Percentiles rank a stretch among this genome's conserved stretches.
These are phyloP conservation scores for Larimichthys crocea DNA, from an alignment of 2,113 vertebrate species.

Conservation along the genomic window DNA sequence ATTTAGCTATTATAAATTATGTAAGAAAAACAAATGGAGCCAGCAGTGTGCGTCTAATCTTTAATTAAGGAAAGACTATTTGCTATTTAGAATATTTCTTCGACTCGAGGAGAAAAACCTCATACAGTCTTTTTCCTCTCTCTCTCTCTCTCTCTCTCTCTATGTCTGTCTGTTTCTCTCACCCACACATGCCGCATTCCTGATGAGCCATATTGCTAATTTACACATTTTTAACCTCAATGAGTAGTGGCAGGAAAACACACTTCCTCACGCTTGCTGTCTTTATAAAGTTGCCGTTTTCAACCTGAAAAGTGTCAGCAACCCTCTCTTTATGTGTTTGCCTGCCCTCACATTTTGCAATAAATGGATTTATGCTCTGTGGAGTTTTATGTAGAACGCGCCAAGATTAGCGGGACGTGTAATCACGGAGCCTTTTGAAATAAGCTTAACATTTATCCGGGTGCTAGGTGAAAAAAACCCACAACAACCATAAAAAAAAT, in stretches of 20 bases:
- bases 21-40: background rate
- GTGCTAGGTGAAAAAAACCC: constrained; percentile 13
- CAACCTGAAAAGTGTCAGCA: constrained; percentile 31
- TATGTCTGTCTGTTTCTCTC: background rate
- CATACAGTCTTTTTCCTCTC: background rate
- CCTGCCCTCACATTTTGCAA: constrained; percentile 38
- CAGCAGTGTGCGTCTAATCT: background rate
- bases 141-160: too few relatives aligned
- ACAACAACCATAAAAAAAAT: background rate
- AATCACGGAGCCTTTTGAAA: constrained; percentile 73
- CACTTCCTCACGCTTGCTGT: background rate
- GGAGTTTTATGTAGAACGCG: constrained; percentile 58
- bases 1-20: background rate
- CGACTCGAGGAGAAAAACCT: background rate
- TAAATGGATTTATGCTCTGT: constrained; percentile 63
- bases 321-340: constrained; percentile 17
- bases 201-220: constrained; percentile 32
- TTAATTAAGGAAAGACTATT: background rate
- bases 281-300: constrained; percentile 43
- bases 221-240: constrained; percentile 42
- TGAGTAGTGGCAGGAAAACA: background rate
- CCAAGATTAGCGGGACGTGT: constrained; percentile 74
- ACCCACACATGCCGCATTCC: constrained; percentile 18
- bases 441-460: constrained; percentile 66
- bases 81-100: background rate